Percentiles rank a stretch among this genome's conserved stretches.
These are phyloP conservation scores for Erythrocercus mccallii DNA, from an alignment of 2,113 vertebrate genomes.

Conservation along the genomic window DNA sequence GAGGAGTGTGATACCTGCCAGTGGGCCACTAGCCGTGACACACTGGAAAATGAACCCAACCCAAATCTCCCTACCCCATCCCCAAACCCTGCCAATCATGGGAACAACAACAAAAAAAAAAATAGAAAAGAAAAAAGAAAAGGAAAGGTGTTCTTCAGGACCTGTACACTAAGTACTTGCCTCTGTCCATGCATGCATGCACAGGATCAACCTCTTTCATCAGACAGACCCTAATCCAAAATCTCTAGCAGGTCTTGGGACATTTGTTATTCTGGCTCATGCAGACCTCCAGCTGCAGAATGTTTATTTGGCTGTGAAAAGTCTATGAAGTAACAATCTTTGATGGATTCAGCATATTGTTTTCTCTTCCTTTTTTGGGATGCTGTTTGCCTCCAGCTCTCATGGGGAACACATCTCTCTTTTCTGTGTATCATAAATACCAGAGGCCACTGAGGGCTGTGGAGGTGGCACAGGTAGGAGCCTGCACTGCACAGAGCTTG, in stretches of 20 bases:
- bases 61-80: not conserved
- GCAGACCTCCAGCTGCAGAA: conserved; percentile 44
- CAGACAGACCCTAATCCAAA: not conserved
- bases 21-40: not conserved
- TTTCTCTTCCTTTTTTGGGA: conserved; percentile 41
- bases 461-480: not conserved
- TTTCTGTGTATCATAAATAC: not conserved
- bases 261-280: conserved; percentile 12
- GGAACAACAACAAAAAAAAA: not conserved
- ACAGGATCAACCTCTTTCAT: not conserved
- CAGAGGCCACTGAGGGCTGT: accelerated
- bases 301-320: conserved; percentile 55
- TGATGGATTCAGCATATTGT: conserved; percentile 36
- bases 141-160: not conserved
- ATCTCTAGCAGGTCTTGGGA: not conserved
- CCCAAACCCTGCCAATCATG: not conserved
- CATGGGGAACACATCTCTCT: not conserved
- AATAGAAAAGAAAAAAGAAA: too few relatives aligned
- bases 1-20: not conserved
- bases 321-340: conserved; percentile 26
- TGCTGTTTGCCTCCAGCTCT: not conserved
- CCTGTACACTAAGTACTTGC: not conserved
- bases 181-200: not conserved
- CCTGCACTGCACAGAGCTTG: not conserved
- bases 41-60: not conserved